Percentiles rank a stretch among this genome's conserved stretches.
These are phyloP conservation scores for Beris chalybata DNA, from an alignment of 2,888 invertebrate genomes.

Conservation along the genomic window DNA sequence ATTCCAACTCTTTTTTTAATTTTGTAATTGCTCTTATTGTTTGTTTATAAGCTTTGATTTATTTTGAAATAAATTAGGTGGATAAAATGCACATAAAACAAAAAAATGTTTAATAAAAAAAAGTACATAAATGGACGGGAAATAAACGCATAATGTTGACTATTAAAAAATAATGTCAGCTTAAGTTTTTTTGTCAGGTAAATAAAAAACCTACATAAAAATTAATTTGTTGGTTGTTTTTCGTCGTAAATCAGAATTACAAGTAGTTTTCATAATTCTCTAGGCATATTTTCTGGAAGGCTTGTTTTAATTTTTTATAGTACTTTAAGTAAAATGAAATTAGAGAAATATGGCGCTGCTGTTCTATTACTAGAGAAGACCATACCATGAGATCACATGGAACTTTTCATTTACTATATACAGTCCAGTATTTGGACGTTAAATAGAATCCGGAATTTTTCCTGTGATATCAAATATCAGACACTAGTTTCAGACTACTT, in stretches of 20 bases:
- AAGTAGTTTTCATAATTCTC: too few relatives aligned
- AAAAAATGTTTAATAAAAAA: conserved; percentile 23
- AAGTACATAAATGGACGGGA: conserved; percentile 45
- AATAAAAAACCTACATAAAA: too few relatives aligned
- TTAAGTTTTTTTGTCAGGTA: conserved; percentile 34
- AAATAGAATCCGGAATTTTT: too few relatives aligned
- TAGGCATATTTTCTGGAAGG: too few relatives aligned
- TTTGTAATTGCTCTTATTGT: neutral
- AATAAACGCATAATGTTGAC: conserved; percentile 39
- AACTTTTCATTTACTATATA: too few relatives aligned
- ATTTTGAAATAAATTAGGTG: conserved; percentile 32
- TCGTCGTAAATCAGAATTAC: neutral
- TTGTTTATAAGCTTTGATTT: conserved; percentile 30
- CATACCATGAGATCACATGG: too few relatives aligned
- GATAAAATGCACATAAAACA: conserved; percentile 40
- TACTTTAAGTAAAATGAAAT: too few relatives aligned
- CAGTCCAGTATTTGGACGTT: too few relatives aligned
- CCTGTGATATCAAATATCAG: too few relatives aligned
- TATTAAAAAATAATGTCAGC: conserved; percentile 37
- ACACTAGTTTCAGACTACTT: neutral
- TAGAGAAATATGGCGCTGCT: too few relatives aligned
- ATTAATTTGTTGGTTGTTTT: neutral
- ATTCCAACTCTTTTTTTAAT: conserved; percentile 18
- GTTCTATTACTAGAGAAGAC: too few relatives aligned
- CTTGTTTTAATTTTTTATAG: too few relatives aligned